These are phyloP conservation scores for Balanococcus diminutus DNA, from an alignment of 2,888 invertebrate species.

Conservation along the genomic window DNA sequence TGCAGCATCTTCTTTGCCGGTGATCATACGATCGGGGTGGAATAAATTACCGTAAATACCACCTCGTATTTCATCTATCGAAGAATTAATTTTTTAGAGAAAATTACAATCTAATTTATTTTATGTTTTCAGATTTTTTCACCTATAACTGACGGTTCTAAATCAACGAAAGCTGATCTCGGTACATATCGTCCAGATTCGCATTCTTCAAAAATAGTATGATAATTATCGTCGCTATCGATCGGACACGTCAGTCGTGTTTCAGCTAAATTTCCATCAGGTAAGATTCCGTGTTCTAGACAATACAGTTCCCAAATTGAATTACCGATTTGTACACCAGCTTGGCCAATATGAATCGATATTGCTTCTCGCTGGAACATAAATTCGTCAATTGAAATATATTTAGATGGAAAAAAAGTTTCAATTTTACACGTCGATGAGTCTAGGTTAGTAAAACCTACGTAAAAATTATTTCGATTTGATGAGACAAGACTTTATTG, in stretches of 20 bases:
- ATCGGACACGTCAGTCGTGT: constrained; percentile 28
- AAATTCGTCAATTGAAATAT: not conserved
- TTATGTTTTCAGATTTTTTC: not conserved
- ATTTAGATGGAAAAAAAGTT: not conserved
- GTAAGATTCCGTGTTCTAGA: constrained; percentile 49
- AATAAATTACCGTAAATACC: constrained; percentile 49
- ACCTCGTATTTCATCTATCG: constrained; percentile 49
- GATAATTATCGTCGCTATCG: constrained; percentile 51
- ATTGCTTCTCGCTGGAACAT: constrained; percentile 47
- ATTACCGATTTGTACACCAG: constrained; percentile 51
- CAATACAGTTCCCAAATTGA: constrained; percentile 53
- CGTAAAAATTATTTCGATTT: not conserved
- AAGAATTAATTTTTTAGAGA: not conserved
- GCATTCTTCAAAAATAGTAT: constrained; percentile 52
- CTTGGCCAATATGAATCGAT: constrained; percentile 51
- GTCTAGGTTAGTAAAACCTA: not conserved
- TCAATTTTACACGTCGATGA: not conserved
- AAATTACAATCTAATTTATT: not conserved
- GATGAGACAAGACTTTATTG: too few species aligned
- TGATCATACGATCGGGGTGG: constrained; percentile 53
- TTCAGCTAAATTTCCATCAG: constrained; percentile 46
- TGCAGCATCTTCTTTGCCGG: constrained; percentile 55
- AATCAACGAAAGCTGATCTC: constrained; percentile 46
- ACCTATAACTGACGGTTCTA: constrained; percentile 50
- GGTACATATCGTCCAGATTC: constrained; percentile 48